Evolutionary conservation across 2,113 vertebrate genomes (phyloP), one percentile per base, ranked within the genome.

Genomic region (Conger conger): DNA sequence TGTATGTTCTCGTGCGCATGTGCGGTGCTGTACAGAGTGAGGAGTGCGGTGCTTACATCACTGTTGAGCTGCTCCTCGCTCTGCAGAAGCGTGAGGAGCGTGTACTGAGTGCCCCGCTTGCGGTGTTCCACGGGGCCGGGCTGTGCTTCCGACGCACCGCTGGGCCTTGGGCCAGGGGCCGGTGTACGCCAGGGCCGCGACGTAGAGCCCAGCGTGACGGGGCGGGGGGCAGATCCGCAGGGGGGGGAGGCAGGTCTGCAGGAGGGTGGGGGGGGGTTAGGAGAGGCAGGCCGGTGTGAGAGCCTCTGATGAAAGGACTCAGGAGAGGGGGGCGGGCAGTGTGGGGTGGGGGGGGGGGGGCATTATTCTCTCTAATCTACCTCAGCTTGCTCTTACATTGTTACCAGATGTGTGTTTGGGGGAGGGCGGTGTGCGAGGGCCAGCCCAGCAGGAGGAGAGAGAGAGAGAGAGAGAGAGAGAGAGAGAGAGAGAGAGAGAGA

Each of bases 351-450:
- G 27, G 9, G 11, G 27, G 33, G 35, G 17, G 0, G 76, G 23
- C 5, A 50, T 79, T 54, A 63, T 60, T 84, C 76, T 79, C 9
- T 82, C 85, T 83, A 84, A 83, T 76, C 45, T 79, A n/a, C 40
- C 35, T 84, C 53, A 79, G 33, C 83, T 79, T 45, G 73, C 83
- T 33, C 60, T 79, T 79, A 38, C 53, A 33, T 79, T 57, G 83
- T 57, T 84, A 57, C 83, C 83, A 84, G 76, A 84, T 84, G 83
- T 84, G 76, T 27, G 76, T 27, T 53, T 33, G 83, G 11, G 15
- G 36, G 20, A 9, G 82, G 53, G 57, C 16, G 15, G 76, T 5
- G 76, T 20, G 16, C 79, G n/a, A 80, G 40, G 33, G 79, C 40
- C 17, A 42, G 53, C 13, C 50, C 16, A 11, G 13, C 17, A 38